Evolutionary conservation across 35 echinoderm and acorn worm species (phyloP).

Genomic region (Apostichopus japonicus): DNA sequence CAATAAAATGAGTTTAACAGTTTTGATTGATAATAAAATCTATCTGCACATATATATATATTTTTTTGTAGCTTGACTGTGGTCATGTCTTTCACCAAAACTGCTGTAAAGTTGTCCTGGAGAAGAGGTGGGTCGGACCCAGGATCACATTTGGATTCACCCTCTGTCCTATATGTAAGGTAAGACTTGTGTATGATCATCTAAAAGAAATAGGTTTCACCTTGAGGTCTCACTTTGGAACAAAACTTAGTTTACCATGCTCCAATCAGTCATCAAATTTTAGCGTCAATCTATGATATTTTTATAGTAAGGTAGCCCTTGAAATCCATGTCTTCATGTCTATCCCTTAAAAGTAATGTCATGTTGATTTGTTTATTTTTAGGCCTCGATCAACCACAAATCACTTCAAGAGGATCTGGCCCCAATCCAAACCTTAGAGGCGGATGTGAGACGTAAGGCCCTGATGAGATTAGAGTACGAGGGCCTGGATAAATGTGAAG

Average conservation of each 20-base stretch:
- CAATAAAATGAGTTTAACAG: too few relatives aligned
- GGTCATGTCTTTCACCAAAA: conserved; percentile 97
- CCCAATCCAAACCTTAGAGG: conserved; percentile 76
- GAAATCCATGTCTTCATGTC: too few relatives aligned
- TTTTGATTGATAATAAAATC: too few relatives aligned
- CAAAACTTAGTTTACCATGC: background rate
- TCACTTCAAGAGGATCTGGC: conserved; percentile 70
- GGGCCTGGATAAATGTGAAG: conserved; percentile 89
- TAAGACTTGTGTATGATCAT: conserved; percentile 21
- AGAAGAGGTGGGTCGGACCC: conserved; percentile 94
- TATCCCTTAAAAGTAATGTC: background rate
- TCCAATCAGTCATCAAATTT: background rate
- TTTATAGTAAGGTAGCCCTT: background rate
- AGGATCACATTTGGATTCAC: conserved; percentile 98
- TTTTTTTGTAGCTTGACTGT: conserved; percentile 81
- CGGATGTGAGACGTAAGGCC: conserved; percentile 88
- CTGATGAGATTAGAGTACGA: conserved; percentile 98
- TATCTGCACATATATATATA: too few relatives aligned
- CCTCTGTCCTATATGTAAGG: conserved; percentile 97
- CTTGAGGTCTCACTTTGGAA: too few relatives aligned
- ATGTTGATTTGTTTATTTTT: conserved; percentile 4
- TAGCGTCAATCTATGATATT: background rate
- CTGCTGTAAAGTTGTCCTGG: conserved; percentile 83
- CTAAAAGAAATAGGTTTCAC: too few relatives aligned
- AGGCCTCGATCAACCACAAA: conserved; percentile 83